phyloP scores from a whole-genome alignment of 1,140 invertebrate species.

The Trigoniulus corallinus region DNA sequence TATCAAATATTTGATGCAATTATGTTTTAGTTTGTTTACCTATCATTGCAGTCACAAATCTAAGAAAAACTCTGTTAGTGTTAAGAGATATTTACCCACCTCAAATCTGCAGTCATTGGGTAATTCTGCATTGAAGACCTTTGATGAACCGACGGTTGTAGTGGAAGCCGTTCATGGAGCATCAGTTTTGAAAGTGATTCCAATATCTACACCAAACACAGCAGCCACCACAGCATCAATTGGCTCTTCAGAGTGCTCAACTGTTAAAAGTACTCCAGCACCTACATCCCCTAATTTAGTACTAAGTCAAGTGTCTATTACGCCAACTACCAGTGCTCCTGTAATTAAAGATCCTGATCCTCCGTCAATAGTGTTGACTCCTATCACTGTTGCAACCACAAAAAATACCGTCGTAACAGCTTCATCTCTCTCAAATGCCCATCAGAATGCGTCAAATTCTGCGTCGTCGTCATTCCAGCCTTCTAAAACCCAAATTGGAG shows the following conservation, averaged over 20 bases:
- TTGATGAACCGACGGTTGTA: background rate
- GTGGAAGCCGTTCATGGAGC: background rate
- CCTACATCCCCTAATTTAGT: background rate
- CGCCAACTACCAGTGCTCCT: background rate
- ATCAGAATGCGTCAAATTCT: background rate
- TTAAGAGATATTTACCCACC: background rate
- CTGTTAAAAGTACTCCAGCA: background rate
- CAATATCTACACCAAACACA: background rate
- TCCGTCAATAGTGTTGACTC: background rate
- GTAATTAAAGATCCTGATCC: background rate
- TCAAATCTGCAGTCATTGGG: background rate
- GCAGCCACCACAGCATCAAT: background rate
- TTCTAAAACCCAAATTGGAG: background rate
- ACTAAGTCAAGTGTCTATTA: background rate
- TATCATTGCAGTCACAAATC: conserved; percentile 14
- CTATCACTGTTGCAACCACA: too few species aligned
- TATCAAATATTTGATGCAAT: background rate
- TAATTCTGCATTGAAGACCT: background rate
- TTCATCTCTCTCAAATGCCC: background rate
- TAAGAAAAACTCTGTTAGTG: conserved; percentile 14
- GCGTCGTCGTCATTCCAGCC: background rate
- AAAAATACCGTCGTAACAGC: too few species aligned
- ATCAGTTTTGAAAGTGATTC: background rate
- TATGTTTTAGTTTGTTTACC: background rate
- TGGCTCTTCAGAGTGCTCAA: background rate